Conservation (phyloP, 1,140 invertebrate species). For the Tetranychus cinnabarinus region DNA sequence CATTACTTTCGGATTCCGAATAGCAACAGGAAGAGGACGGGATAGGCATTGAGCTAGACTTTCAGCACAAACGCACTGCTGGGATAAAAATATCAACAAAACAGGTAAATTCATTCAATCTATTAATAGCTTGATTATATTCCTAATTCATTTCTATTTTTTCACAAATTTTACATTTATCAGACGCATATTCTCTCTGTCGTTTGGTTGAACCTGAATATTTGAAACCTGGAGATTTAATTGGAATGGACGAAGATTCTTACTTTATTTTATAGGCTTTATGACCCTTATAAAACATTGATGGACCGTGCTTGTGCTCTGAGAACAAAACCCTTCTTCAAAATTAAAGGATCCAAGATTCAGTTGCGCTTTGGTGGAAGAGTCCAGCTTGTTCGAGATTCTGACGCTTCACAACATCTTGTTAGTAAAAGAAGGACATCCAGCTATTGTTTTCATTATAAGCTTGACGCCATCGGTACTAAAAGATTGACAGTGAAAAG, state of each 20-base stretch:
- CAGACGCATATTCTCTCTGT: constrained; percentile 96
- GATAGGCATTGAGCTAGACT: constrained; percentile 91
- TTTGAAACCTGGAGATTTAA: constrained; percentile 86
- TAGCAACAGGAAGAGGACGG: constrained; percentile 96
- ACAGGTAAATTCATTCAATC: constrained; percentile 28
- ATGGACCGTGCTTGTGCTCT: constrained; percentile 93
- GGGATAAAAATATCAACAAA: constrained; percentile 98
- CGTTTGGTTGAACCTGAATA: constrained; percentile 87
- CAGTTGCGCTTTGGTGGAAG: constrained; percentile 99
- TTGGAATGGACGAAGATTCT: constrained; percentile 98
- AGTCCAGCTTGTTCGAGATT: constrained; percentile 91
- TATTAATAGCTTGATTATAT: neutral
- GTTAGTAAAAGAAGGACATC: constrained; percentile 92
- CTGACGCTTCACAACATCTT: constrained; percentile 42
- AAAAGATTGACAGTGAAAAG: constrained; percentile 96
- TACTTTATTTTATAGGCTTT: constrained; percentile 92
- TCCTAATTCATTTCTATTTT: too few species aligned
- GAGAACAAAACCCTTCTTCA: constrained; percentile 95
- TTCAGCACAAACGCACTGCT: constrained; percentile 92
- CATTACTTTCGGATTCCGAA: constrained; percentile 81
- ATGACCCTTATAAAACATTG: constrained; percentile 28
- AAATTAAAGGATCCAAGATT: constrained; percentile 88
- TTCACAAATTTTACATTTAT: neutral
- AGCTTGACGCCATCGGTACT: constrained; percentile 95
- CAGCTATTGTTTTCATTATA: constrained; percentile 98